Conservation (phyloP, 1,140 invertebrate species). For the Hyposmocoma kahamanoa region DNA sequence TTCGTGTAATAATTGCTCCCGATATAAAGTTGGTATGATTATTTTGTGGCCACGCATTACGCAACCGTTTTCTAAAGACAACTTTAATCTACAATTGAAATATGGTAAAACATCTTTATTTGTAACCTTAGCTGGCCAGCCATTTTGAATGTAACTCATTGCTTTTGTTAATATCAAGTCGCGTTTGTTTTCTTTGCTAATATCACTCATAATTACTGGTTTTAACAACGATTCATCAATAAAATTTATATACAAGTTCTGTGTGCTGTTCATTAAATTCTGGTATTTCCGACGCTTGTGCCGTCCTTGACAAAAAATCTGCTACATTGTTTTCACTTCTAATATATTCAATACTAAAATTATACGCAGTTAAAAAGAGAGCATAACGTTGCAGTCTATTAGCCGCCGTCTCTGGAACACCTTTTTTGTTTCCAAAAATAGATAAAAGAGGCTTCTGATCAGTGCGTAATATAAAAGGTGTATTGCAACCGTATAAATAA, state of each 20-base stretch:
- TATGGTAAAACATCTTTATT: not conserved
- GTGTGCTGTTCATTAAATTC: too few species aligned
- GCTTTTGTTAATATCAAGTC: too few species aligned
- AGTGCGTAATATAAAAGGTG: constrained; percentile 40
- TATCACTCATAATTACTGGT: too few species aligned
- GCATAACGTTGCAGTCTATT: not conserved
- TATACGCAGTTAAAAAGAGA: not conserved
- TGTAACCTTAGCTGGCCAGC: constrained; percentile 1
- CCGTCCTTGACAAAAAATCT: not conserved
- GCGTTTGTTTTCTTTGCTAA: too few species aligned
- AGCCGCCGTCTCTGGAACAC: not conserved
- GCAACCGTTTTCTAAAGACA: not conserved
- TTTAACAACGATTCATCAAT: too few species aligned
- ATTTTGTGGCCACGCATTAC: constrained; percentile 7
- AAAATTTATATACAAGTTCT: too few species aligned
- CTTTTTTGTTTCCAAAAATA: constrained; percentile 30
- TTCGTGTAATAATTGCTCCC: constrained; percentile 2
- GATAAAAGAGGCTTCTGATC: constrained; percentile 60
- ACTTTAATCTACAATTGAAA: constrained; percentile 2
- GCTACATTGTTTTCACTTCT: not conserved
- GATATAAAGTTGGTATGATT: not conserved
- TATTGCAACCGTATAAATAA: constrained; percentile 52
- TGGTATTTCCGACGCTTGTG: too few species aligned
- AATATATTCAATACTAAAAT: not conserved
- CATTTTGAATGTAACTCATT: too few species aligned